Base-by-base conservation (phyloP, 2,888 invertebrate species). In the Chironomus tentans region DNA sequence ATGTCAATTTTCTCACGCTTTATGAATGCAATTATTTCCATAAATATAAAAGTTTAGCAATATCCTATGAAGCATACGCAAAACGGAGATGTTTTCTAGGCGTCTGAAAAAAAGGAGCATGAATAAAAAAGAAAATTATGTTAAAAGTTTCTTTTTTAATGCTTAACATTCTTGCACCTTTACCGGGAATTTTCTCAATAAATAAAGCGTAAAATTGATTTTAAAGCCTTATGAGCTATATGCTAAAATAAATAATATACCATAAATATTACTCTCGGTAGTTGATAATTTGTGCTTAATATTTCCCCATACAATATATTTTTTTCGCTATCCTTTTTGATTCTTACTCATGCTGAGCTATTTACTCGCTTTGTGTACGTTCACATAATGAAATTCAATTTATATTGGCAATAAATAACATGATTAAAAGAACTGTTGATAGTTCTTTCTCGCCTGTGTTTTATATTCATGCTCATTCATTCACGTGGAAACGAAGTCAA, bases 401-500 rank as follows among this genome's bases (percentile, higher is more conserved):
- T 73, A 62, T 73, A 62, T 65, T 73, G 73, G 62, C 62, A 18
- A 73, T 73, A 73, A 73, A 73, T 73, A 56, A 62, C 65, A 24
- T 65, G 73, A 73, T 71, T 71, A 73, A 65, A 38, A 73, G 46
- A 73, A 50, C 62, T 73, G 73, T 73, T 73, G 73, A 73, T 73
- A 73, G 73, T 65, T 65, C 21, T 65, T 65, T 65, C 21, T 38
- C 21, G n/a, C 65, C 38, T 38, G 1, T 1, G 7, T 10, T 38
- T 38, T 38, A 10, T 38, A 38, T 38, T 10, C 38, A 38, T 38
- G 7, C 38, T 38, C 38, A 38, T 38, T 38, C 38, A 38, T 38
- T 38, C 38, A 38, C 38, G 38, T 38, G 38, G 38, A 38, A 10
- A 2, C 38, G 38, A 38, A 38, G 38, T 38, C 38, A 38, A 38